Base-by-base conservation (phyloP, 2,113 vertebrate species). In the Scartelaos histophorus region DNA sequence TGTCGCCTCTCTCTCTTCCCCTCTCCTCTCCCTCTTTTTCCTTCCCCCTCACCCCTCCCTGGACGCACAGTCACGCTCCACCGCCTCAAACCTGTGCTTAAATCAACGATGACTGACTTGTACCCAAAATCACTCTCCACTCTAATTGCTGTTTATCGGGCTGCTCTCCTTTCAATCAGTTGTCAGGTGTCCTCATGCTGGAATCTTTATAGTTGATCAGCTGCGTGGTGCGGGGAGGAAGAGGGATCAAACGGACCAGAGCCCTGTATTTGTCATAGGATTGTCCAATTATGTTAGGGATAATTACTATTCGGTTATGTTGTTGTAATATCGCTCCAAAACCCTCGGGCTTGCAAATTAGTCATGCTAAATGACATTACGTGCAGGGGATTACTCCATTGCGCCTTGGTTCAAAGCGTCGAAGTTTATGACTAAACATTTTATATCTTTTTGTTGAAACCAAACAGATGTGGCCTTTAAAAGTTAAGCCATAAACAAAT, bases 111-210 rank as follows among this genome's bases (percentile, higher is more conserved):
- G 84, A 88, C 82, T 70, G 81, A 82, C 69, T 79, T 53, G 38
- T 22, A 47, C 80, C 77, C 38, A 24, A 46, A 83, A 73, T 49
- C 82, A 75, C 77, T 66, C 70, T 1, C n/a, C 2, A 29, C 15
- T 66, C 66, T 90, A 82, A 89, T 87, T 89, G 76, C 70, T 91
- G 82, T 88, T 85, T 88, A 85, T 81, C 72, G 67, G 58, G 34
- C 67, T 46, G 24, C 60, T 61, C 66, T 73, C 67, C 67, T 75
- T 74, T 73, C 82, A 85, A 86, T 75, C 82, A 76, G 21, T 67
- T 86, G 79, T 85, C 87, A 65, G 80, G 70, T 70, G 70, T 46
- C 56, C 72, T 81, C 71, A 66, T 65, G 62, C 83, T 81, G 73
- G 16, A 56, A 76, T 61, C 61, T 72, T 54, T 3, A 70, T 69